phyloP scores from a whole-genome alignment of 64 coral and sea anemone species.

The Pocillopora damicornis region DNA sequence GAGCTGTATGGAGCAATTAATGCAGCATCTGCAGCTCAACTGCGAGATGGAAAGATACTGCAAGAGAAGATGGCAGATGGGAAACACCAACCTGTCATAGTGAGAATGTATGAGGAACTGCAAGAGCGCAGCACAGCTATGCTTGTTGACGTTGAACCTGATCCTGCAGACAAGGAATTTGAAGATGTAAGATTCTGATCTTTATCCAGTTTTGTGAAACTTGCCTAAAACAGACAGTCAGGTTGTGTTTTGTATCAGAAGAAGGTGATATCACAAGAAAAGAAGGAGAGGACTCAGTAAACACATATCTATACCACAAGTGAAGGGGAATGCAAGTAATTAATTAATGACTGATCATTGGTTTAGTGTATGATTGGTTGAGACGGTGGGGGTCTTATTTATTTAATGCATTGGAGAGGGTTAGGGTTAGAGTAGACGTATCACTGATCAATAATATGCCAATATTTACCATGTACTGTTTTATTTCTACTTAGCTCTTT shows the following conservation, averaged over 20 bases:
- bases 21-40: slow-evolving; percentile 65
- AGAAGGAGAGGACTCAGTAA: too few relatives aligned
- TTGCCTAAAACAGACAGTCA: neutral
- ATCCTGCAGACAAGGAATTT: slow-evolving; percentile 54
- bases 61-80: slow-evolving; percentile 65
- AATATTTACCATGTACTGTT: neutral
- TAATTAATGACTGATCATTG: too few relatives aligned
- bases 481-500: slow-evolving; percentile 16
- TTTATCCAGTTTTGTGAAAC: neutral
- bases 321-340: too few relatives aligned
- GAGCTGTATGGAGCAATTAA: slow-evolving; percentile 67
- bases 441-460: neutral
- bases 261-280: too few relatives aligned
- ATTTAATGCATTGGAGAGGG: too few relatives aligned
- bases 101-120: slow-evolving; percentile 91
- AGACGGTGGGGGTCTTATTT: neutral
- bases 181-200: slow-evolving; percentile 65
- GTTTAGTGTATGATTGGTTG: too few relatives aligned
- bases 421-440: too few relatives aligned
- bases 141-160: slow-evolving; percentile 61
- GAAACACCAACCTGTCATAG: slow-evolving; percentile 79
- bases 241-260: too few relatives aligned
- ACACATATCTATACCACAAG: too few relatives aligned
- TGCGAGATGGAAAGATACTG: slow-evolving; percentile 74
- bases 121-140: slow-evolving; percentile 78